Percentiles rank a stretch among this genome's conserved stretches.
Conservation (phyloP, 1,140 invertebrate genomes). For the Phenacoccus solenopsis region DNA sequence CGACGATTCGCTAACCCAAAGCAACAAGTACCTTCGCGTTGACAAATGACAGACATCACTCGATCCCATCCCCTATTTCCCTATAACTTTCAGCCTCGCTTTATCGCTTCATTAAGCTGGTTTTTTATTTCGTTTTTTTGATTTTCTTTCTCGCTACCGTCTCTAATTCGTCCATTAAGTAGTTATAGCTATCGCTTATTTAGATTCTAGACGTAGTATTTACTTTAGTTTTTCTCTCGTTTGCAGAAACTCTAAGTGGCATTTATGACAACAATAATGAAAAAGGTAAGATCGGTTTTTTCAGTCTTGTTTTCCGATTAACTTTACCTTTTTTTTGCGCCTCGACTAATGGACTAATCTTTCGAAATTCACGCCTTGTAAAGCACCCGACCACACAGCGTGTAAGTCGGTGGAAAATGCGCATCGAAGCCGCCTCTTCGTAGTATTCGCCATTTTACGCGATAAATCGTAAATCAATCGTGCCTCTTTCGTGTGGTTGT, state of each 20-base stretch:
- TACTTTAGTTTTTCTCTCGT: slow-evolving; percentile 30
- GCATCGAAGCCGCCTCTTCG: too few species aligned
- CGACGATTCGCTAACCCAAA: background rate
- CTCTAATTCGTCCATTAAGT: background rate
- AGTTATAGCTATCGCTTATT: background rate
- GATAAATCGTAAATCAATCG: background rate
- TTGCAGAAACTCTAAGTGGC: slow-evolving; percentile 73
- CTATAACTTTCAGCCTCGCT: too few species aligned
- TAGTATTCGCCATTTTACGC: too few species aligned
- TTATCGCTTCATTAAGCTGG: background rate
- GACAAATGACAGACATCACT: slow-evolving; percentile 8
- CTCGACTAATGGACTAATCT: too few species aligned
- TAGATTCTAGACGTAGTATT: background rate
- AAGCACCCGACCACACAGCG: background rate
- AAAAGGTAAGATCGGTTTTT: slow-evolving; percentile 46
- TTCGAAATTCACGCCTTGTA: too few species aligned
- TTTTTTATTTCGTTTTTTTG: background rate
- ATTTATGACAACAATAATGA: slow-evolving; percentile 61
- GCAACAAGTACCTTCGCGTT: background rate
- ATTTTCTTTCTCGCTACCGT: background rate
- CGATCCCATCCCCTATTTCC: background rate
- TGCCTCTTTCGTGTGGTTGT: background rate
- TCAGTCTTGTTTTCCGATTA: background rate
- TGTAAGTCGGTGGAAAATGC: background rate
- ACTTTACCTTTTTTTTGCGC: background rate